Base-by-base conservation (phyloP, 2,797 vertebrate genomes). In the Gadopsis marmoratus region DNA sequence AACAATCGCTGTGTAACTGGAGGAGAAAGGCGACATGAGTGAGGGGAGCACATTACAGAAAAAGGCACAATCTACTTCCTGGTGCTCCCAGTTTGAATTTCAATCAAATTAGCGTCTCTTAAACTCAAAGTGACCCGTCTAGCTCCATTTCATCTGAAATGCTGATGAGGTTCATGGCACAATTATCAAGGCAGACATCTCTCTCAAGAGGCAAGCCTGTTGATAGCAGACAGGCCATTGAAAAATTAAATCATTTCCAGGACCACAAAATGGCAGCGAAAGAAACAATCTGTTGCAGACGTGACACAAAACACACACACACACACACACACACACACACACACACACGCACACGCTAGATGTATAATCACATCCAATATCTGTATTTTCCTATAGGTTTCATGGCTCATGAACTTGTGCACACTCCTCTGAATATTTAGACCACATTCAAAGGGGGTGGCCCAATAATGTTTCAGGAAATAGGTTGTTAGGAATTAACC, bases 61-160 rank as follows among this genome's bases (percentile, higher is more conserved):
- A 92, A 85, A 88, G 83, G 88, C 86, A 85, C 87, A 89, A 92
- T 94, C 89, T 91, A 94, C 91, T 94, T 95, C 87, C 90, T 86
- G 84, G 90, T 90, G 93, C 93, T 94, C 90, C 92, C 92, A 87
- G 92, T 94, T 94, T 93, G 93, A 95, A 94, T 95, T 94, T 94
- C 93, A 94, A 95, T 94, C 93, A 91, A 94, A 94, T 95, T 94
- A 94, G 88, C 82, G 86, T 93, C 92, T 92, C 90, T 94, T 94
- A 94, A 95, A 94, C 94, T 94, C 92, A 91, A 91, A 93, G 90
- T 95, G 94, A 95, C 93, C 94, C 91, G 90, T 94, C 91, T 93
- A 90, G 92, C 91, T 92, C 90, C 89, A 94, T 94, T 95, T 94
- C 89, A 93, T 94, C 91, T 93, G 93, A 92, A 94, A 94, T 92